phyloP scores from a whole-genome alignment of 2,797 vertebrate genomes.

The Anas flavirostris region DNA sequence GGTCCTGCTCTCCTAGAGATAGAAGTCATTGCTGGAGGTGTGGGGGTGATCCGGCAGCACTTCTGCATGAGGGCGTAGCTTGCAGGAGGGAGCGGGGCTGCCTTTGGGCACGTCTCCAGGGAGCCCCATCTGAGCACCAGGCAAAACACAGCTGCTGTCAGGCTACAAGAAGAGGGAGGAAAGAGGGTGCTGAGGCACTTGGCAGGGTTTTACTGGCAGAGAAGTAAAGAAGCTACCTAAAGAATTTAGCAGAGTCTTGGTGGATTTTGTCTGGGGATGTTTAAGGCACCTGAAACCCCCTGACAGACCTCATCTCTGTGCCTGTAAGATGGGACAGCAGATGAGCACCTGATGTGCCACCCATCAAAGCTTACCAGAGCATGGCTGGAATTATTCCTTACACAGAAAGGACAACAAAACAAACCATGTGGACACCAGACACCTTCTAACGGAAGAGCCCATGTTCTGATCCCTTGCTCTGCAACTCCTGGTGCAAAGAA shows the following conservation, averaged over 20 bases:
- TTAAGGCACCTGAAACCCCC: background rate
- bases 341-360: background rate
- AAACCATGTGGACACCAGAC: background rate
- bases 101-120: background rate
- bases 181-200: background rate
- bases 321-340: background rate
- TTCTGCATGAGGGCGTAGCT: background rate
- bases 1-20: background rate
- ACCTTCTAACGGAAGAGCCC: background rate
- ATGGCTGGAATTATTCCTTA: background rate
- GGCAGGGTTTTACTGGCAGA: background rate
- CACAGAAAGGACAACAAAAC: background rate
- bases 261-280: background rate
- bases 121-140: background rate
- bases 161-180: slow-evolving; percentile 19
- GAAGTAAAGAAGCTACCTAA: background rate
- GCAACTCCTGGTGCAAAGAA: background rate
- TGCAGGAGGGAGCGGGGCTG: background rate
- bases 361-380: background rate
- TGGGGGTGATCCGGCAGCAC: background rate
- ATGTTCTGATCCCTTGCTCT: background rate
- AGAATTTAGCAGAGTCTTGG: background rate
- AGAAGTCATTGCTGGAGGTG: background rate
- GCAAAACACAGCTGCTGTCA: background rate
- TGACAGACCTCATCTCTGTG: background rate